Evolutionary conservation across 2,797 vertebrate genomes (phyloP).

Genomic region (Hypotaenidia okinawae): DNA sequence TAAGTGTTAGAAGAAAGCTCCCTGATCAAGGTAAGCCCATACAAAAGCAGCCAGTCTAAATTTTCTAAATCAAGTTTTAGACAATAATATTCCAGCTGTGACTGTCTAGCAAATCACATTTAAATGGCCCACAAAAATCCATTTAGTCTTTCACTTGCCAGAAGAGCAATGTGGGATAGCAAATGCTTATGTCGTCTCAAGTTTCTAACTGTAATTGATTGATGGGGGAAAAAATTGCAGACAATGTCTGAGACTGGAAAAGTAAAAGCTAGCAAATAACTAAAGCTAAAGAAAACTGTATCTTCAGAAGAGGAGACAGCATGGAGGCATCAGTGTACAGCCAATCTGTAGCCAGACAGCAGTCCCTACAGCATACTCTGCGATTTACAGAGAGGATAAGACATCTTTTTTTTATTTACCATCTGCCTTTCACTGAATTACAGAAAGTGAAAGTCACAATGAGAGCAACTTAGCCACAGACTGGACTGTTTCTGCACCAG

Average conservation of each 20-base stretch:
- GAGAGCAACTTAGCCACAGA: not conserved
- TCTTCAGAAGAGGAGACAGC: not conserved
- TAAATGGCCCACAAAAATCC: constrained; percentile 59
- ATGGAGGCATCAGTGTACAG: not conserved
- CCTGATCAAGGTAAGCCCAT: not conserved
- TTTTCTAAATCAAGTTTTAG: constrained; percentile 26
- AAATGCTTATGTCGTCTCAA: constrained; percentile 29
- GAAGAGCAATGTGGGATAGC: not conserved
- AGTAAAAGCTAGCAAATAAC: not conserved
- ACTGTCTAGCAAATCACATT: constrained; percentile 42
- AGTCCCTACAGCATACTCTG: not conserved
- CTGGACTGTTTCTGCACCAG: not conserved
- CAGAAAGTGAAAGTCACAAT: not conserved
- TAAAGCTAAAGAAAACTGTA: not conserved
- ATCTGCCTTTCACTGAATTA: not conserved
- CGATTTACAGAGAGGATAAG: not conserved
- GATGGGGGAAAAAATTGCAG: constrained; percentile 1
- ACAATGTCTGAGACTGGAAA: not conserved
- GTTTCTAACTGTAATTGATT: constrained; percentile 19
- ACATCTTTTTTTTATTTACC: not conserved
- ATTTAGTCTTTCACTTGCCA: constrained; percentile 41
- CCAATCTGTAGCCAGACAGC: not conserved
- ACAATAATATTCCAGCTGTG: constrained; percentile 39
- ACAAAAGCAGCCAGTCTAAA: not conserved
- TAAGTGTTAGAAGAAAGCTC: constrained; percentile 6